Conservation (phyloP, 2,113 vertebrate species). For the Hippocampus mohnikei region DNA sequence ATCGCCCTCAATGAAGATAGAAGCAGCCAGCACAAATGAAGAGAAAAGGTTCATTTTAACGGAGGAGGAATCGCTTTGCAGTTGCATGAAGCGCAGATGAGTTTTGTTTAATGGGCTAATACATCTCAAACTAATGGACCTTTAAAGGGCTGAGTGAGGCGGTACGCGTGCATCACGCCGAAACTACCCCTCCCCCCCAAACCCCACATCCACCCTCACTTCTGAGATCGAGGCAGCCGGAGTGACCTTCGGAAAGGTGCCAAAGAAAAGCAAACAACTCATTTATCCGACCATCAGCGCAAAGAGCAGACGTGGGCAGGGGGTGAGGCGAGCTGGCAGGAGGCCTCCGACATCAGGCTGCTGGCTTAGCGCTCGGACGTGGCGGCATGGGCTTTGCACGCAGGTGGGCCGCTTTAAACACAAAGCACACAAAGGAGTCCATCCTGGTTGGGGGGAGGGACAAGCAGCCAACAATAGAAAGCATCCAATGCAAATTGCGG, state of each 20-base stretch:
- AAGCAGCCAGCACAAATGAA: neutral
- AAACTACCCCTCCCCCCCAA: neutral
- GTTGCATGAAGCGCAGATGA: constrained; percentile 30
- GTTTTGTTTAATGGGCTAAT: constrained; percentile 43
- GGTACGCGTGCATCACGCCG: neutral
- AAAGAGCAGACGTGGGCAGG: constrained; percentile 54
- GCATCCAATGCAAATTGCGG: neutral
- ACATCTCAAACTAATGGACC: constrained; percentile 21
- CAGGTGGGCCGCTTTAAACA: constrained; percentile 24
- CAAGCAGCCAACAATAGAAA: neutral
- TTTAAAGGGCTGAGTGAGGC: constrained; percentile 24
- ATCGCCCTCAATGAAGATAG: neutral
- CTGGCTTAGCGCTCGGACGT: constrained; percentile 25
- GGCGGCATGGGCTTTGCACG: constrained; percentile 7
- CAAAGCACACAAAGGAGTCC: constrained; percentile 24
- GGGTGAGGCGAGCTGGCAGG: constrained; percentile 28
- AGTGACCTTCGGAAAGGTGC: constrained; percentile 62
- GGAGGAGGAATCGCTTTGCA: constrained; percentile 15
- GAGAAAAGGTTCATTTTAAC: constrained; percentile 1
- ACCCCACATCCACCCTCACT: neutral
- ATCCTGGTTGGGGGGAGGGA: neutral
- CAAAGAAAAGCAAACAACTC: constrained; percentile 67
- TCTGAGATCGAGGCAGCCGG: constrained; percentile 31
- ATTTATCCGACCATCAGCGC: constrained; percentile 58
- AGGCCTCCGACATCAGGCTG: constrained; percentile 41